Base-by-base conservation (phyloP, 2,113 vertebrate species). In the Microtus richardsoni region DNA sequence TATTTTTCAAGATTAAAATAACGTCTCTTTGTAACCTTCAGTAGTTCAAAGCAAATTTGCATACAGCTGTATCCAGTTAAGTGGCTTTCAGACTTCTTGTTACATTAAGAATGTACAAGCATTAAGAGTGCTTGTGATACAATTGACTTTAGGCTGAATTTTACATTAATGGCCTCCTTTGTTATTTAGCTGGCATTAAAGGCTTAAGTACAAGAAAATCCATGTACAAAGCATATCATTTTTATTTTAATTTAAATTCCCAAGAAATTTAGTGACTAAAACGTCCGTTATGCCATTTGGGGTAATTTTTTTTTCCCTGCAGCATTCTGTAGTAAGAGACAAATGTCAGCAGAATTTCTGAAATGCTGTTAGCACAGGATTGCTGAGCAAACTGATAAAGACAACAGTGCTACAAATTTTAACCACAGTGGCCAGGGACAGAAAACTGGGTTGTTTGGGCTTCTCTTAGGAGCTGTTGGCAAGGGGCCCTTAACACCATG, bases 191-290 rank as follows among this genome's bases (percentile, higher is more conserved):
- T 96, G 83, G 97, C 84, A 96, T 98, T 98, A 98, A 98, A 97
- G 86, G 19, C 88, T 97, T 96, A 97, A 97, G 95, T 95, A 97
- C 92, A 97, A 97, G 93, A 96, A 98, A 98, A 98, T 93, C 93
- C 94, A 94, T 82, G 95, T 90, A 97, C 90, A 91, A 97, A 98
- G 97, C 83, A 4, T 6, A 82, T 68, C 92, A 94, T 97, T 98
- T 96, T 98, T 97, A 97, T 95, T 96, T 97, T 96, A 97, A 97
- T 98, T 97, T 97, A 93, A 97, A 96, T 93, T 98, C 52, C 73
- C 97, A 96, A 88, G 95, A 98, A 98, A 98, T 96, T 64, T 96
- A 82, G 75, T 97, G 94, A 97, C 93, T 97, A 95, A 98, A 98
- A 97, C 94, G 98, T 93, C 91, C 92, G 54, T 97, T 97, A 94